Percentiles rank a stretch among this genome's conserved stretches.
These are phyloP conservation scores for Hippasteria phrygiana DNA, from an alignment of 53 echinoderm and acorn worm species.

Conservation along the genomic window DNA sequence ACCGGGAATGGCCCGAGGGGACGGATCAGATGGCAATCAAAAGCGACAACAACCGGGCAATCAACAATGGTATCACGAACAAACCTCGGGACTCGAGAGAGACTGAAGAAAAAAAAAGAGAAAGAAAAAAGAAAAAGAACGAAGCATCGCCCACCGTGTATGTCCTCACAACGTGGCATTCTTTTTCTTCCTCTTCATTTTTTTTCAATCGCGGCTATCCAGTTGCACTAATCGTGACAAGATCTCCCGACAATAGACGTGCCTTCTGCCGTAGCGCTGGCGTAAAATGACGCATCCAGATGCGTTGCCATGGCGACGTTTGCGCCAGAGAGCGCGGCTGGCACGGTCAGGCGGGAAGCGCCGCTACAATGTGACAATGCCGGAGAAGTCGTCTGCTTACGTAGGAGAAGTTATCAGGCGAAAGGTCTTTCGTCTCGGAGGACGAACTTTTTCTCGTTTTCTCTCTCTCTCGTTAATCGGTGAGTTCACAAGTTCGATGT, in stretches of 20 bases:
- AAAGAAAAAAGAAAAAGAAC: not conserved
- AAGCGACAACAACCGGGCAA: not conserved
- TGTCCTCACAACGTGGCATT: slow-evolving; percentile 13
- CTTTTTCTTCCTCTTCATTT: not conserved
- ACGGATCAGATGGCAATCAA: not conserved
- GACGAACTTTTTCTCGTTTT: not conserved
- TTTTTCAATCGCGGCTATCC: slow-evolving; percentile 59
- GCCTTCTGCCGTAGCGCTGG: slow-evolving; percentile 47
- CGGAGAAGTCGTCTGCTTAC: slow-evolving; percentile 26
- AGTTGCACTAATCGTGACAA: slow-evolving; percentile 61
- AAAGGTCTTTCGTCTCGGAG: not conserved
- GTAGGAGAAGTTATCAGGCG: slow-evolving; percentile 46
- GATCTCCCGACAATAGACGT: slow-evolving; percentile 61
- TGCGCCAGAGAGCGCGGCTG: slow-evolving; percentile 42
- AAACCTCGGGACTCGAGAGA: not conserved
- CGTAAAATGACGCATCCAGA: slow-evolving; percentile 70
- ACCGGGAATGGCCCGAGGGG: not conserved
- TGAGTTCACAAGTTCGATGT: slow-evolving; percentile 10
- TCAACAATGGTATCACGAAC: not conserved
- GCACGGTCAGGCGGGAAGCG: slow-evolving; percentile 36
- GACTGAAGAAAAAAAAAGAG: not conserved
- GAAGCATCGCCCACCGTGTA: slow-evolving; percentile 23
- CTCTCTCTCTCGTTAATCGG: not conserved
- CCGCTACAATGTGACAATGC: slow-evolving; percentile 55
- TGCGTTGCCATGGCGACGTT: slow-evolving; percentile 66